Evolutionary conservation across 2,797 vertebrate genomes (phyloP).

Genomic region (Hydrocynus forskahlii): DNA sequence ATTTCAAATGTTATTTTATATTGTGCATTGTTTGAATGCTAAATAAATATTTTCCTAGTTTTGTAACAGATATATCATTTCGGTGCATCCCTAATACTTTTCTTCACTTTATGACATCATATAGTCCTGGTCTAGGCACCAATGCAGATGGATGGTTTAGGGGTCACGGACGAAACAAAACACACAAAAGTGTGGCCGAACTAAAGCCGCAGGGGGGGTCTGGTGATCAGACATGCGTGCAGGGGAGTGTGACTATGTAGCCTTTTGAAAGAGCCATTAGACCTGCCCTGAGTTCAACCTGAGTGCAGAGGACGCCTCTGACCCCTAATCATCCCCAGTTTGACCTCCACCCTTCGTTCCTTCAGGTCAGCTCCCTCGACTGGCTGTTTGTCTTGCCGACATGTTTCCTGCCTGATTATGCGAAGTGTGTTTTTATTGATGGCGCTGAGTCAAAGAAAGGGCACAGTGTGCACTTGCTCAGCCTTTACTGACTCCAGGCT

Average conservation of each 20-base stretch:
- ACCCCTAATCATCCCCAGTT: slow-evolving; percentile 72
- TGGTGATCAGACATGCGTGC: too few species aligned
- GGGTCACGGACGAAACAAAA: slow-evolving; percentile 21
- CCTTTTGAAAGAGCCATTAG: slow-evolving; percentile 68
- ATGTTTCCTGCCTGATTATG: slow-evolving; percentile 68
- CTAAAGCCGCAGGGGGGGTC: not conserved
- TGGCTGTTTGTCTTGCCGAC: slow-evolving; percentile 68
- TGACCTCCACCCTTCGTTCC: slow-evolving; percentile 53
- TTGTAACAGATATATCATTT: too few species aligned
- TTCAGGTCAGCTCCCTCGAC: slow-evolving; percentile 47
- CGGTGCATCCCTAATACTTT: too few species aligned
- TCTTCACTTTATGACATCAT: slow-evolving; percentile 39
- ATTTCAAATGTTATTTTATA: too few species aligned
- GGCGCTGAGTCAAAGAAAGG: slow-evolving; percentile 51
- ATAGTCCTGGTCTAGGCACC: slow-evolving; percentile 20
- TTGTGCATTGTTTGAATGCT: too few species aligned
- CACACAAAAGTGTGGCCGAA: slow-evolving; percentile 17
- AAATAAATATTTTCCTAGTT: too few species aligned
- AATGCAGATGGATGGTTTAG: slow-evolving; percentile 42
- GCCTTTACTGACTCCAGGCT: slow-evolving; percentile 36
- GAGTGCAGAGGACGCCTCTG: slow-evolving; percentile 56
- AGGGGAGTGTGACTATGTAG: too few species aligned
- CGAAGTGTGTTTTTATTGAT: slow-evolving; percentile 58
- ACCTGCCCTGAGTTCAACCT: slow-evolving; percentile 61
- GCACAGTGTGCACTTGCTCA: slow-evolving; percentile 56